Evolutionary conservation across 64 coral and sea anemone genomes (phyloP).

Genomic region (Platygyra sinensis): DNA sequence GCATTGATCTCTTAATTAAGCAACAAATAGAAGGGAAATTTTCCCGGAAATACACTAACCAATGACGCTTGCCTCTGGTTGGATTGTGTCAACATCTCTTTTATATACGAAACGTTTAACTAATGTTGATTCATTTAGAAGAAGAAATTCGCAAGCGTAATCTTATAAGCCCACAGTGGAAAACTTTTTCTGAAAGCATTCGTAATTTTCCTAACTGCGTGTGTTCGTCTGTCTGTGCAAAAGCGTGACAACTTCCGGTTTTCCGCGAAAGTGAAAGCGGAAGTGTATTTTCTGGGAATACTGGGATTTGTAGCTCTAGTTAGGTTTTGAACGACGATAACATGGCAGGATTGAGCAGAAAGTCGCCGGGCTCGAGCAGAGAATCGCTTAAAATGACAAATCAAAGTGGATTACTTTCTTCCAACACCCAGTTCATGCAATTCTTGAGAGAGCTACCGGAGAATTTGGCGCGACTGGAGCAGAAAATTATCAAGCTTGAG

Average conservation of each 20-base stretch:
- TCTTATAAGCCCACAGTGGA: neutral
- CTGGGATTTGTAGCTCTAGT: neutral
- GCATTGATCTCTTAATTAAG: neutral
- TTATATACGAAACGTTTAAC: neutral
- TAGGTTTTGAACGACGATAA: neutral
- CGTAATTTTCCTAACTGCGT: neutral
- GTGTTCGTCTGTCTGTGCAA: neutral
- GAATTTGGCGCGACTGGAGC: neutral
- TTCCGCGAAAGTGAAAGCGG: constrained; percentile 6
- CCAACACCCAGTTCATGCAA: neutral
- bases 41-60: constrained; percentile 13
- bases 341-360: neutral
- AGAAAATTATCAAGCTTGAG: neutral
- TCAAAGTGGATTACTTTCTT: neutral
- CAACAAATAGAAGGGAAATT: neutral
- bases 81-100: neutral
- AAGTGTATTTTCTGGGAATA: constrained; percentile 7
- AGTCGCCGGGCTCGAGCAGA: neutral
- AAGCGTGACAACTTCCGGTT: constrained; percentile 18
- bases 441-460: neutral
- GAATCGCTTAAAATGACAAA: neutral
- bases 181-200: neutral
- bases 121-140: neutral
- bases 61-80: neutral
- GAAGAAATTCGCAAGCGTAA: neutral